These are phyloP conservation scores for Xylota segnis DNA, from an alignment of 2,888 invertebrate genomes.

Conservation along the genomic window DNA sequence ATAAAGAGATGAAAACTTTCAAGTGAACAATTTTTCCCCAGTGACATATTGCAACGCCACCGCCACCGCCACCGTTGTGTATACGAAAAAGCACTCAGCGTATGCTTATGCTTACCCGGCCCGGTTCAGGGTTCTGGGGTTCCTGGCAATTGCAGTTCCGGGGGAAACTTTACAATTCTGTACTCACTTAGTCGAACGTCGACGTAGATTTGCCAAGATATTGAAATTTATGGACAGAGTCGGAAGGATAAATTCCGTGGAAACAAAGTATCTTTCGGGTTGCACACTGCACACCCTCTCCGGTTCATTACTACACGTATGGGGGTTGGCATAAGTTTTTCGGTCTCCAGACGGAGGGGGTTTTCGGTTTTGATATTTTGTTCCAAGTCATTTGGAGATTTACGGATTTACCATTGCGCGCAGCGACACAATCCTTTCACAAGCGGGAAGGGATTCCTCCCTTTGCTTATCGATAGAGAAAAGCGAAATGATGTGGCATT, in stretches of 20 bases:
- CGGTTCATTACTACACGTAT: constrained; percentile 70
- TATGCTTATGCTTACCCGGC: constrained; percentile 17
- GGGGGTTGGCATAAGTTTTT: constrained; percentile 14
- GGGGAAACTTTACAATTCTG: constrained; percentile 67
- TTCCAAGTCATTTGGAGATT: constrained; percentile 73
- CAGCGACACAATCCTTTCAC: constrained; percentile 53
- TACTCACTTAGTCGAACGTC: constrained; percentile 75
- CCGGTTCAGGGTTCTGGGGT: too few relatives aligned
- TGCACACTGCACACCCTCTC: constrained; percentile 1
- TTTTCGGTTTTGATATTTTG: constrained; percentile 43
- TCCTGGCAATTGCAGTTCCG: constrained; percentile 65
- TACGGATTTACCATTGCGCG: constrained; percentile 50
- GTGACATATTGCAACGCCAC: constrained; percentile 74
- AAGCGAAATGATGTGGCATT: constrained; percentile 65
- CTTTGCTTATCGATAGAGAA: constrained; percentile 72
- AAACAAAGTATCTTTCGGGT: constrained; percentile 59
- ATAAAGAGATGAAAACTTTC: constrained; percentile 76
- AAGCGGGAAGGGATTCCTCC: constrained; percentile 20
- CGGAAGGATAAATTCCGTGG: constrained; percentile 38
- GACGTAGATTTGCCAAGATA: constrained; percentile 74
- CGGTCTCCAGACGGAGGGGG: constrained; percentile 9
- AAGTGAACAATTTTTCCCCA: constrained; percentile 77
- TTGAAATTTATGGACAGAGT: constrained; percentile 73
- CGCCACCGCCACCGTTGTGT: constrained; percentile 36
- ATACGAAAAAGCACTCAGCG: constrained; percentile 55